Evolutionary conservation across 2,797 vertebrate species (phyloP).

Genomic region (Rhinichthys osculus): DNA sequence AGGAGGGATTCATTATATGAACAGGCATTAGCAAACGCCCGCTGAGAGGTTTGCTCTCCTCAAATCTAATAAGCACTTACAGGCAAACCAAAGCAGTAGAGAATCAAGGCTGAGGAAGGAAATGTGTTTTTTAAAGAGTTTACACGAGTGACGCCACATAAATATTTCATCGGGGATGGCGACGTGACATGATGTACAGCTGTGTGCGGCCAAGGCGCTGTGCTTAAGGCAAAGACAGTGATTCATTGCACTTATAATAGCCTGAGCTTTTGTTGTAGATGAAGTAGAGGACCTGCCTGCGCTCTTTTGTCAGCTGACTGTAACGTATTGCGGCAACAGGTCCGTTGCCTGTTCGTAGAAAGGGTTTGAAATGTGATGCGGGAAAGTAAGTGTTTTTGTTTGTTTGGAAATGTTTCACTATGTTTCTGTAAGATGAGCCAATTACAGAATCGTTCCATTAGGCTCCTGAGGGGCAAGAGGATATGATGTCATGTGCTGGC

Average conservation of each 20-base stretch:
- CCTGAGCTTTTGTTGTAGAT: constrained; percentile 44
- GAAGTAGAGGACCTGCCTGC: constrained; percentile 1
- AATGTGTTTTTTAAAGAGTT: constrained; percentile 58
- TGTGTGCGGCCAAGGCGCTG: constrained; percentile 40
- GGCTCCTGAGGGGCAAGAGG: constrained; percentile 30
- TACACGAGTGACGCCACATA: constrained; percentile 56
- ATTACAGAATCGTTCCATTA: constrained; percentile 23
- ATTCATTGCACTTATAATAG: constrained; percentile 59
- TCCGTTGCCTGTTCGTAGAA: background rate
- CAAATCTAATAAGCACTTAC: constrained; percentile 56
- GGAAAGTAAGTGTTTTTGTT: constrained; percentile 2
- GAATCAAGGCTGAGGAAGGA: constrained; percentile 44
- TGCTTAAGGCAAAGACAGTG: constrained; percentile 52
- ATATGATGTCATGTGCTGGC: constrained; percentile 48
- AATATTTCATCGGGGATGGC: constrained; percentile 56
- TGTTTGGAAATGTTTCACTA: background rate
- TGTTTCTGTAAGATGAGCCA: constrained; percentile 19
- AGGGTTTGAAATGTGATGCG: background rate
- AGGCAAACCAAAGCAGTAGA: constrained; percentile 40
- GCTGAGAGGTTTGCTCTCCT: constrained; percentile 51
- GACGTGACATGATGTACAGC: constrained; percentile 56
- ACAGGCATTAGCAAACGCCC: constrained; percentile 54
- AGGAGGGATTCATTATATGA: constrained; percentile 56
- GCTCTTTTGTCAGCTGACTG: constrained; percentile 22
- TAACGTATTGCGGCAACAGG: constrained; percentile 37